Conservation (phyloP, 2,888 invertebrate species). For the Scrobipalpa costella region DNA sequence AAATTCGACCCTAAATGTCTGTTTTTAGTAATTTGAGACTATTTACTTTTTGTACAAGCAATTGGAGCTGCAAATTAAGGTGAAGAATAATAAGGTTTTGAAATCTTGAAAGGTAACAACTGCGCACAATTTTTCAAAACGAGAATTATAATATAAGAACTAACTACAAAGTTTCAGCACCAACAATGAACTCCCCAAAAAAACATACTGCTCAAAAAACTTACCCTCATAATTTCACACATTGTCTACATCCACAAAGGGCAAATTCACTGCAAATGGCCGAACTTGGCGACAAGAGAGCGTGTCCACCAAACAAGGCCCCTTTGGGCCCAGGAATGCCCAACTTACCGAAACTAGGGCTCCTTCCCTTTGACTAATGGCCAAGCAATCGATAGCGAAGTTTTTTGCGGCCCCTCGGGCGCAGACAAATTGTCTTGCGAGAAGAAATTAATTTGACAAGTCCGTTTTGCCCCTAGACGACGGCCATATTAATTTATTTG, state of each 20-base stretch:
- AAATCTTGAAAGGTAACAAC: too few relatives aligned
- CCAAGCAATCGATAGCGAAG: slow-evolving; percentile 67
- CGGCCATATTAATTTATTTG: slow-evolving; percentile 78
- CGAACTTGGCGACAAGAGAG: slow-evolving; percentile 19
- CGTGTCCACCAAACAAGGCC: slow-evolving; percentile 19
- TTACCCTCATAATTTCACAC: slow-evolving; percentile 6
- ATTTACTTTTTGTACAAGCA: too few relatives aligned
- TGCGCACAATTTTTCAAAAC: too few relatives aligned
- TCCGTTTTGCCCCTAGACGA: slow-evolving; percentile 70
- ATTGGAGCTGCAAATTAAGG: too few relatives aligned
- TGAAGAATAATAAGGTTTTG: too few relatives aligned
- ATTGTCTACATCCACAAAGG: slow-evolving; percentile 16
- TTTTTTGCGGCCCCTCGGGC: slow-evolving; percentile 68
- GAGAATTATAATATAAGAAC: too few relatives aligned
- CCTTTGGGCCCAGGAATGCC: slow-evolving; percentile 5
- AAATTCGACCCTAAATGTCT: too few relatives aligned
- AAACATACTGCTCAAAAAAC: neutral
- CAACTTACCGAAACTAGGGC: slow-evolving; percentile 35
- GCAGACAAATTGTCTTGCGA: slow-evolving; percentile 78
- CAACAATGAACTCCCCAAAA: neutral
- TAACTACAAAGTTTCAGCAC: too few relatives aligned
- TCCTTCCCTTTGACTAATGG: slow-evolving; percentile 58
- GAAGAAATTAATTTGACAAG: slow-evolving; percentile 81
- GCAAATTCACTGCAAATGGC: slow-evolving; percentile 11
- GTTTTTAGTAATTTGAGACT: too few relatives aligned